Evolutionary conservation across 1,140 invertebrate genomes (phyloP), one percentile per base, ranked within the genome.

Genomic region (Battus philenor): DNA sequence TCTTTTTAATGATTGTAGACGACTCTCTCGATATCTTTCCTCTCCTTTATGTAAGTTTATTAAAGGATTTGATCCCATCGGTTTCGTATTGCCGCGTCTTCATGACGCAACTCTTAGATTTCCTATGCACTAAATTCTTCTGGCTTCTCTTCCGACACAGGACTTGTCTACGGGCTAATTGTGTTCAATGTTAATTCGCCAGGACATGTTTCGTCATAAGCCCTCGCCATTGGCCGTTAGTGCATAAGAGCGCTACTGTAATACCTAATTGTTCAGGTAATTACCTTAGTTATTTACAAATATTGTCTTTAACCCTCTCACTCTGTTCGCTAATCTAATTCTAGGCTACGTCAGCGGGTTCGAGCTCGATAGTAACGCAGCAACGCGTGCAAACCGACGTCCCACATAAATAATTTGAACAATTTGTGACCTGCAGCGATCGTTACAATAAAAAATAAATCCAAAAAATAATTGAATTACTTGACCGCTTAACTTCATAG

Each of bases 241-340:
- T 43, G 29, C 51, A 54, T 50, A 50, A 46, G 51, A 51, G 29
- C 52, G 51, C 59, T 57, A 68, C 57, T 78, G 75, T 83, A 78
- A 81, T 54, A 75, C 74, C 76, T 82, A 74, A 77, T 67, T 68
- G 61, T 59, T 51, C 73, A 82, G 75, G 74, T 74, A 58, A 76
- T 77, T 83, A 82, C 76, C 59, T 69, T 76, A 77, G 68, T 79
- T 85, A 83, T 83, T 76, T 86, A 86, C 84, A 86, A 83, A 86
- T 87, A 87, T 87, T 87, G 86, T 87, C 86, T 86, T 86, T 79
- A 85, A 86, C 82, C 83, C 81, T 85, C 86, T 84, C 83, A 77
- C 82, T 85, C 79, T 82, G 77, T 82, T 76, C 75, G 67, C 77
- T 84, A 84, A 52, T 60, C 80, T 84, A 84, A 70, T 64, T 51